Evolutionary conservation across 1,140 invertebrate species (phyloP), one percentile per base, ranked within the genome.

Genomic region (Polypedilum pembai): DNA sequence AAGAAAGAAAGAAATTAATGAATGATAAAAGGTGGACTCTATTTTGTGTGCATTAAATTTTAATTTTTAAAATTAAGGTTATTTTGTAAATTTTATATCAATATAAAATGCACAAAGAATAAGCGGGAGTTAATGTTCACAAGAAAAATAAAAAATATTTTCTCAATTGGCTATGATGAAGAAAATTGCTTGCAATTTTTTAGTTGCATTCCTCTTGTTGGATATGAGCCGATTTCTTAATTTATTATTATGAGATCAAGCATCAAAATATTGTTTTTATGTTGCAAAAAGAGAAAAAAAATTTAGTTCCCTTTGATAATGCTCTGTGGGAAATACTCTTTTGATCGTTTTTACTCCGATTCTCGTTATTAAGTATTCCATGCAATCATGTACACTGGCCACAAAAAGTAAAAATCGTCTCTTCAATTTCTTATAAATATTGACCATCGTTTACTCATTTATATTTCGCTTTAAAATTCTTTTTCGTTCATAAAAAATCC

Each of bases 11-110:
- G 5, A 56, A 1, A 0, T 20, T 21, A 4, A 20, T 12, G 65
- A 17, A n/a, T n/a, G n/a, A n/a, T n/a, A n/a, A n/a, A n/a, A n/a
- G 65, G 20, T 18, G 20, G 65, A 69, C 65, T 69, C 17, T n/a
- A 20, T 69, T 69, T 69, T 69, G 1, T 20, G 8, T 8, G 65
- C 17, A 18, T 18, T 21, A 21, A 56, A 12, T 69, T 69, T 69
- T 18, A 69, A 69, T 69, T 69, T n/a, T 18, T 18, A 69, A 69
- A 20, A 69, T 69, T 69, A 18, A 69, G 65, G 18, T 10, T 69
- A 8, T 69, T 17, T 8, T 69, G 65, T 8, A 69, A n/a, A n/a
- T n/a, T n/a, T 33, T 33, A 33, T 12, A 12, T n/a, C 15, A 56
- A 33, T 3, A 33, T 3, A 56, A 45, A 56, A 56, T 56, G 45